Conservation (phyloP, 2,113 vertebrate genomes). For the Panthera leo region DNA sequence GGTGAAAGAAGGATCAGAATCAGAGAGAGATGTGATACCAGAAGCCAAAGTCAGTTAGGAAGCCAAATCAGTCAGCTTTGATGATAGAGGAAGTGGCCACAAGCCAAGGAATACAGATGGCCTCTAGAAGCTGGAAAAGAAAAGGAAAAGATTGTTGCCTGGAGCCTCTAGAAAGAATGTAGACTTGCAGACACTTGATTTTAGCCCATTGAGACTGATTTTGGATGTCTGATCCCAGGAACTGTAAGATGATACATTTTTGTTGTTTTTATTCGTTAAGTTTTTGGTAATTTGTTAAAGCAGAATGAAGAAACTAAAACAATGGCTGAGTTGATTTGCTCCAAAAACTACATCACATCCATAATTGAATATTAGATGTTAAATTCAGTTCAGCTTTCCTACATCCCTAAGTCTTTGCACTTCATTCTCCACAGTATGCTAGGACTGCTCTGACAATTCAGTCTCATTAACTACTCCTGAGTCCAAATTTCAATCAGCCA, state of each 20-base stretch:
- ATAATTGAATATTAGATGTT: neutral
- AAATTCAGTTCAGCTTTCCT: neutral
- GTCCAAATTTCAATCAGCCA: neutral
- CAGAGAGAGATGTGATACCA: neutral
- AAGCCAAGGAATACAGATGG: neutral
- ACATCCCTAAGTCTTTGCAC: neutral
- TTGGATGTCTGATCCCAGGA: neutral
- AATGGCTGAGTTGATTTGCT: neutral
- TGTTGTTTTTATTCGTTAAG: neutral
- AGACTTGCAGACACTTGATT: neutral
- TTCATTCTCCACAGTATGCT: neutral
- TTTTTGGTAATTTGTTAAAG: neutral
- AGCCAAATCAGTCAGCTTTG: neutral
- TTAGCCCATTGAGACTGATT: neutral
- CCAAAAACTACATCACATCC: neutral
- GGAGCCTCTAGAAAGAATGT: neutral
- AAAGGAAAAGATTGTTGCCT: neutral
- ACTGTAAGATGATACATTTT: neutral
- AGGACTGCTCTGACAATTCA: neutral
- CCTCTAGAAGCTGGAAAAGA: neutral
- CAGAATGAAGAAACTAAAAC: neutral
- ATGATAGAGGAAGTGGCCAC: neutral
- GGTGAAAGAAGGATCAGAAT: neutral
- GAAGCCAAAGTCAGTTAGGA: neutral
- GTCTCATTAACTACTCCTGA: neutral